Evolutionary conservation across 2,113 vertebrate genomes (phyloP), one percentile per base, ranked within the genome.

Genomic region (Campylorhamphus procurvoides): DNA sequence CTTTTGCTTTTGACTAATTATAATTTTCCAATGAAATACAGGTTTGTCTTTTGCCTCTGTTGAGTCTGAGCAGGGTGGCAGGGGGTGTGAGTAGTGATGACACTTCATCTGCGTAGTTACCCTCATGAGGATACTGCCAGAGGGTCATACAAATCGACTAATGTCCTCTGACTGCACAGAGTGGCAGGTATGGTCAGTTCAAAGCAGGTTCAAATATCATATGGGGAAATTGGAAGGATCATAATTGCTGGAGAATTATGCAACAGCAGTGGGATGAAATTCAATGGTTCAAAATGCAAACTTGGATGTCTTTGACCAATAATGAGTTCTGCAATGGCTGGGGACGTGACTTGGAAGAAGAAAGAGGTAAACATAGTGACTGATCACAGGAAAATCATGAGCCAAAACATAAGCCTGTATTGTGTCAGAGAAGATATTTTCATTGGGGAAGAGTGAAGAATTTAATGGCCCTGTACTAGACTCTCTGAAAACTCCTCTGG

Each of bases 241-340:
- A 0, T 28, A 77, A 46, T 12, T 25, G 18, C 24, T 78, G 69
- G 37, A 46, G 46, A 74, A 87, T n/a, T n/a, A n/a, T n/a, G n/a
- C n/a, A n/a, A 33, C 33, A 94, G 50, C 46, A 40, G 7, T 29
- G 46, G 64, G 37, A 74, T 74, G 39, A 76, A 77, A 33, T 49
- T 53, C 25, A 49, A 4, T 15, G 7, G 5, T 62, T 87, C 35
- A 66, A 66, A 79, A 80, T 63, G 69, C 15, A 66, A 60, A 78
- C n/a, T 76, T 42, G 49, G 19, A 7, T 0, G 0, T 2, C 63
- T 72, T 52, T 44, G 50, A 58, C 23, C 3, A 1, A 25, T 62
- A 56, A 67, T 46, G 27, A 88, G 53, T 77, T 94, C 40, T 83
- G 37, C 22, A 39, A 10, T 40, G 72, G 22, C 3, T 83, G 42